phyloP scores from a whole-genome alignment of 2,888 invertebrate species.

The Drosophila mercatorum region DNA sequence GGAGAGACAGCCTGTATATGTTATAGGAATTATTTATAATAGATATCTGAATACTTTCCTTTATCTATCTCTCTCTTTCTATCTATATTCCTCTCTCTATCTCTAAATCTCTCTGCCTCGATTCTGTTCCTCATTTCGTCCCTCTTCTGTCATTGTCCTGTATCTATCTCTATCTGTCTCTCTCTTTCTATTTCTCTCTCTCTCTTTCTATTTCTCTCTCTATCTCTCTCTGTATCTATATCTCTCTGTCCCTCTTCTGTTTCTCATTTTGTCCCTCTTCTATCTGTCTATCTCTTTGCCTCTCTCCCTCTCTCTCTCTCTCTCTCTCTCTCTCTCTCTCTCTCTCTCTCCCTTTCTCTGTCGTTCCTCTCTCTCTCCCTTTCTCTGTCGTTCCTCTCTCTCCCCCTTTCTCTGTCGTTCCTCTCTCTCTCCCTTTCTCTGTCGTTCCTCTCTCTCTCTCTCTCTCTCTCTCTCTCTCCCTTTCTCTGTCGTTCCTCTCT shows the following conservation, averaged over 20 bases:
- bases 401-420: too few species aligned
- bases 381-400: too few species aligned
- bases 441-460: fast-evolving
- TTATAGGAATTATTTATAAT: neutral
- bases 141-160: too few species aligned
- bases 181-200: neutral
- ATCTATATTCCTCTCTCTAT: neutral
- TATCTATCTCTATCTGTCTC: too few species aligned
- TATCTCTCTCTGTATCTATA: neutral
- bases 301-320: neutral
- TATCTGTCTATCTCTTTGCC: neutral
- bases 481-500: neutral
- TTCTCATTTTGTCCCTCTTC: too few species aligned
- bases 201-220: neutral
- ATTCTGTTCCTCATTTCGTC: too few species aligned
- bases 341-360: neutral
- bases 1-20: neutral
- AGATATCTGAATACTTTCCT: too few species aligned
- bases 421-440: neutral
- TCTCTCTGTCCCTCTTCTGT: neutral
- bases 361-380: too few species aligned
- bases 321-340: fast-evolving
- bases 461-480: neutral
- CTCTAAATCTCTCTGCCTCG: neutral
- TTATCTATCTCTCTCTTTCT: too few species aligned